Evolutionary conservation across 2,797 vertebrate species (phyloP).

Genomic region (Pitangus sulphuratus): DNA sequence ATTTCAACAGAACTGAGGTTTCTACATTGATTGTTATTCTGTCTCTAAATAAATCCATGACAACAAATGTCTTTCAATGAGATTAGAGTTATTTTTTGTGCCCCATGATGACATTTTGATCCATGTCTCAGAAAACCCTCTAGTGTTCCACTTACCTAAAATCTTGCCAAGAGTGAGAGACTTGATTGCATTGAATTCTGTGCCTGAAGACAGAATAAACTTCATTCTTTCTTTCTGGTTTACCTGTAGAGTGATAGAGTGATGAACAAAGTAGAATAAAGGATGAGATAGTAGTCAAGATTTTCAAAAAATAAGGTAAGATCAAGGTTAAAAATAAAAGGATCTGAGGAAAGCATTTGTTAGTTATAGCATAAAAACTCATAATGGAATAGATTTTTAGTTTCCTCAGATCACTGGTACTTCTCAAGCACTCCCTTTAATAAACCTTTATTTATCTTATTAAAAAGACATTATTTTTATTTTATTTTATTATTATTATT

Average conservation of each 20-base stretch:
- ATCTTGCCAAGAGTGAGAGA: constrained; percentile 87
- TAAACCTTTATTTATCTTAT: not conserved
- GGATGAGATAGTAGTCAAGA: not conserved
- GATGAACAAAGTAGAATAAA: not conserved
- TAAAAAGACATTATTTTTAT: not conserved
- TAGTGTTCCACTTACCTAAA: constrained; percentile 79
- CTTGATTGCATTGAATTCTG: constrained; percentile 86
- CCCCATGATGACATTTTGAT: not conserved
- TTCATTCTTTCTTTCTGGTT: constrained; percentile 83
- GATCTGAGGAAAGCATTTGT: not conserved
- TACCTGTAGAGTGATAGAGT: constrained; percentile 78
- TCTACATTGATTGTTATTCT: constrained; percentile 41
- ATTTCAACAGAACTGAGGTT: constrained; percentile 38
- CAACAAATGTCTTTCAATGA: constrained; percentile 14
- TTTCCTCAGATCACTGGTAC: not conserved
- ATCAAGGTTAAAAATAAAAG: not conserved
- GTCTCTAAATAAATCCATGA: constrained; percentile 52
- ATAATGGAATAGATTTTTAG: not conserved
- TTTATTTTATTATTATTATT: too few species aligned
- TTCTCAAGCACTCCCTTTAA: not conserved
- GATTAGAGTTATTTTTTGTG: not conserved
- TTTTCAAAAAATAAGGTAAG: not conserved
- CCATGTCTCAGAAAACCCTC: not conserved
- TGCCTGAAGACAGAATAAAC: constrained; percentile 85
- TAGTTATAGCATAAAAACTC: not conserved